These are phyloP conservation scores for Sinhomidia bicolor DNA, from an alignment of 2,888 invertebrate species.

Conservation along the genomic window DNA sequence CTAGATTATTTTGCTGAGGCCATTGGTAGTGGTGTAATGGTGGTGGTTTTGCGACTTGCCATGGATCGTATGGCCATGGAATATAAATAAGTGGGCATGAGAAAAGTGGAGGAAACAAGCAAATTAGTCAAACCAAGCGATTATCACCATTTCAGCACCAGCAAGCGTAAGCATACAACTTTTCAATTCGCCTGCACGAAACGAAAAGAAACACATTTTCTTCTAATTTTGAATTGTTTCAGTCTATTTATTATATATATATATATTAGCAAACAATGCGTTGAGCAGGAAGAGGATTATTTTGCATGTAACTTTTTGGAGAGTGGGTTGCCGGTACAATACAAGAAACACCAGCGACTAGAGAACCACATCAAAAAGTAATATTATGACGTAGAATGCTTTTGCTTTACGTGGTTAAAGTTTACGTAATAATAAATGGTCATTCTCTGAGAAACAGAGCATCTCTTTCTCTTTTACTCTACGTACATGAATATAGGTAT, in stretches of 20 bases:
- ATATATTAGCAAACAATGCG: no score
- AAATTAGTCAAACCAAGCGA: background rate
- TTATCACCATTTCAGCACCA: background rate
- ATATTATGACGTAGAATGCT: background rate
- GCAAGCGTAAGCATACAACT: no score
- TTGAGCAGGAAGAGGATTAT: no score
- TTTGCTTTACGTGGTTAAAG: background rate
- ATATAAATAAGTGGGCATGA: background rate
- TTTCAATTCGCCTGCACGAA: no score
- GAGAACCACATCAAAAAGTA: constrained; percentile 17
- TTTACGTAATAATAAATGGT: constrained; percentile 26
- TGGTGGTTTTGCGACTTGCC: no score
- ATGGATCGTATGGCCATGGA: no score
- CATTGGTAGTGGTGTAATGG: no score
- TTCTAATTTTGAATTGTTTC: no score
- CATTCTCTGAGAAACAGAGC: constrained; percentile 6
- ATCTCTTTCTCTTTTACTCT: background rate
- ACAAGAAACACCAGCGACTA: background rate
- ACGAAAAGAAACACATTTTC: no score
- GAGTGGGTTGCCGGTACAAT: background rate
- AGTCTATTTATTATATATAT: no score
- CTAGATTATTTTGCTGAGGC: no score
- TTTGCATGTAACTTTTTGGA: background rate
- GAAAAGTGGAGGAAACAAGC: background rate
- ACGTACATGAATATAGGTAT: no score